Base-by-base conservation (phyloP, 1,140 invertebrate species). In the Drosophila ananassae region DNA sequence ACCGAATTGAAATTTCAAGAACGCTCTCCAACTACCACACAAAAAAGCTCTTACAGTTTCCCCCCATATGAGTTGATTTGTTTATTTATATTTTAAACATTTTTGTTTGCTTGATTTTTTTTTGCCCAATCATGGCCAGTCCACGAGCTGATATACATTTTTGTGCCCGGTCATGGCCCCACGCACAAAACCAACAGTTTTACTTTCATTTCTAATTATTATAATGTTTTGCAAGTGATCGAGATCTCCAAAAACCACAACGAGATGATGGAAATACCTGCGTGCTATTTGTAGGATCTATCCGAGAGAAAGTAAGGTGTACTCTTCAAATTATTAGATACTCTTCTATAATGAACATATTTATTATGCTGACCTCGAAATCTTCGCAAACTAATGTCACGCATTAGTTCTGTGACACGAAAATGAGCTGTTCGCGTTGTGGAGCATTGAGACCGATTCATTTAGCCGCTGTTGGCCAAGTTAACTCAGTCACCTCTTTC, bases 131-230 rank as follows among this genome's bases (percentile, higher is more conserved):
- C 83, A 89, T 64, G 79, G 83, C 79, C 79, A 72, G 61, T 68
- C 63, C 63, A 68, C 21, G 28, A 32, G 21, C 37, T 54, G 61
- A 66, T 53, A 9, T 10, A 13, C 39, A 32, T 51, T 34, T 63
- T 80, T 87, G 10, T 85, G 82, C 52, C 66, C 37, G 56, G 76
- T 89, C 83, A 89, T 77, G 57, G 39, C 62, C 75, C 79, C 76
- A 85, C 82, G 64, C 82, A 81, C 30, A 56, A 50, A 56, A 32
- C 25, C 37, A 47, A 76, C 75, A 51, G 64, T 83, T 85, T 87
- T 89, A 89, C 83, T 89, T 89, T 89, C 83, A 83, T 89, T 89
- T 89, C 76, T 77, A 74, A 89, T 79, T 89, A 89, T 83, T 73
- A 73, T 72, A 78, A 77, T 79, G 72, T 81, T 80, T 76, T 61